phyloP scores from a whole-genome alignment of 2,113 vertebrate species.

The Setophaga petechia region DNA sequence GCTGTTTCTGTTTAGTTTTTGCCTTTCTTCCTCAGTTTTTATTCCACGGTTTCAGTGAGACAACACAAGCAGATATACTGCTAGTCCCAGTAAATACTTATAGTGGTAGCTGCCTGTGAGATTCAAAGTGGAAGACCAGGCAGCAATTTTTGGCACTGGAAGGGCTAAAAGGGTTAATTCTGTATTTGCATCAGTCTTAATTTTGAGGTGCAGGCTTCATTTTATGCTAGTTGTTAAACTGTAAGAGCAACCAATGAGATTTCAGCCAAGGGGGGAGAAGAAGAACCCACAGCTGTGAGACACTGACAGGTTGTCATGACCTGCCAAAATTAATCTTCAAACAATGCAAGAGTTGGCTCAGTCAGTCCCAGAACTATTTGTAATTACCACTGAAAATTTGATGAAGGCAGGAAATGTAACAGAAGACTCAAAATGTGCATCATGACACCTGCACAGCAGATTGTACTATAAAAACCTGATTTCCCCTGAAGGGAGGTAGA shows the following conservation, averaged over 20 bases:
- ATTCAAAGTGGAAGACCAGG: neutral
- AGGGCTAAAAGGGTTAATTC: neutral
- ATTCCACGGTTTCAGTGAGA: neutral
- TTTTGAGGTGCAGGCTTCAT: neutral
- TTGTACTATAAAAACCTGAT: neutral
- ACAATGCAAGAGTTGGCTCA: neutral
- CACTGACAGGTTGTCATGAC: neutral
- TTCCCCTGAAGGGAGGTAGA: neutral
- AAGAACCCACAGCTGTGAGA: neutral
- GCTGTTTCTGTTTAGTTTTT: neutral
- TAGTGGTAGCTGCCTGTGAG: neutral
- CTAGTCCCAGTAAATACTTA: neutral
- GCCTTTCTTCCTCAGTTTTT: neutral
- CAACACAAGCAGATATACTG: neutral
- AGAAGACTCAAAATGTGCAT: neutral
- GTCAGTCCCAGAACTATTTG: neutral
- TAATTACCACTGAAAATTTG: neutral
- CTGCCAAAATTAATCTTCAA: neutral
- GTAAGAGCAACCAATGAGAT: neutral
- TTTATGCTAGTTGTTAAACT: neutral
- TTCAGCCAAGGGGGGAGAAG: neutral
- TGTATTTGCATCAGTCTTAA: neutral
- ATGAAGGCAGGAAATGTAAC: neutral
- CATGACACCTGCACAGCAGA: neutral
- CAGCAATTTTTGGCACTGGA: neutral